Percentiles rank a stretch among this genome's conserved stretches.
phyloP scores from a whole-genome alignment of 2,113 vertebrate genomes.

The Cynocephalus volans region DNA sequence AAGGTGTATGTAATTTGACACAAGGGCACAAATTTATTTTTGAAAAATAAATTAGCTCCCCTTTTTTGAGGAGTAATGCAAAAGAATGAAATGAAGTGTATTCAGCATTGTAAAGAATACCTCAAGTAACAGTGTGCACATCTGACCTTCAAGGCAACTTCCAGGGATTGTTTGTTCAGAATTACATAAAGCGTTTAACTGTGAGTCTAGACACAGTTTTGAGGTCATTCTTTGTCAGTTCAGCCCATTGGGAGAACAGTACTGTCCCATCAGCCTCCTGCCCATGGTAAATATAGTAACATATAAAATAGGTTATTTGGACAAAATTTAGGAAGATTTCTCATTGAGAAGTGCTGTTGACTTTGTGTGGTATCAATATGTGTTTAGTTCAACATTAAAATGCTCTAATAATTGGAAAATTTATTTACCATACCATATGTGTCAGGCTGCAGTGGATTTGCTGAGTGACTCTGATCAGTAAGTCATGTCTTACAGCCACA shows the following conservation, averaged over 20 bases:
- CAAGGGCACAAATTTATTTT: background rate
- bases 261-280: background rate
- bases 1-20: background rate
- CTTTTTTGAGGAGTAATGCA: background rate
- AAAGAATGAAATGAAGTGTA: background rate
- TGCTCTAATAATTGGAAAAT: background rate
- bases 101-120: background rate
- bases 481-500: too few species aligned
- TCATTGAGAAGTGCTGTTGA: background rate
- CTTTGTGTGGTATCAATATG: background rate
- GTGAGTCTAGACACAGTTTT: background rate
- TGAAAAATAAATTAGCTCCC: background rate
- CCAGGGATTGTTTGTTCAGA: background rate
- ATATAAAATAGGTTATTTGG: background rate
- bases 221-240: background rate
- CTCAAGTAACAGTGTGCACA: background rate
- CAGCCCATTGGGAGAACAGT: background rate
- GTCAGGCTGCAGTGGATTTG: background rate
- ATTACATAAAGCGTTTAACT: background rate
- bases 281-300: background rate
- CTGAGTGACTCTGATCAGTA: background rate
- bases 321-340: background rate
- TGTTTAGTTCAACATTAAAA: background rate
- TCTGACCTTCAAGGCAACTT: background rate
- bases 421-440: background rate